Evolutionary conservation across 2,113 vertebrate genomes (phyloP), one percentile per base, ranked within the genome.

Genomic region (Pipa parva): DNA sequence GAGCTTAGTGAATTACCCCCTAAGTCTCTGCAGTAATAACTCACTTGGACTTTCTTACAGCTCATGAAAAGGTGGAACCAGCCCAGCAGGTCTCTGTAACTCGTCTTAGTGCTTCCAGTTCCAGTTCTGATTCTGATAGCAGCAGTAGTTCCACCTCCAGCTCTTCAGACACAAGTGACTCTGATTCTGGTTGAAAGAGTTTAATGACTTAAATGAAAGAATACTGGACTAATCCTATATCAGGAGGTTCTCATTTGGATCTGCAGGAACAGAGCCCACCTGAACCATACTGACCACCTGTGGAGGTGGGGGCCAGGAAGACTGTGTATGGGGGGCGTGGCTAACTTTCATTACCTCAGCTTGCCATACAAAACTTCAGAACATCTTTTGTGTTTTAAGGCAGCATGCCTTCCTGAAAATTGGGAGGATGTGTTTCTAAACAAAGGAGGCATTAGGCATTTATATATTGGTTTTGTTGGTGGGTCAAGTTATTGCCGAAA

Each of bases 81-180:
- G 88, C 92, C 5, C 78, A 86, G 4, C 84, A 91, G 56, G 83
- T 87, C 0, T 80, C 91, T 0, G 89, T 90, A 0, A 94, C 93
- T 0, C 92, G 93, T 0, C 91, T 97, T 78, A 96, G 93, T 3
- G 94, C 92, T 74, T 93, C 89, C 74, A 93, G 92, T 68, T 94
- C 92, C 72, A 93, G 92, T 71, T 94, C 92, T 0, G 92, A 91
- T 76, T 93, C 92, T 0, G 75, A 79, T 51, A 91, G 84, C 18
- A 89, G 89, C 0, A 89, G 87, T 3, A 90, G 90, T 7, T 95
- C 93, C 9, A 92, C 88, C 0, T 95, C 94, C 0, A 91, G 92
- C 0, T 95, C 94, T 51, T 96, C 93, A 0, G 94, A 97, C 81
- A 96, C 94, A 57, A 97, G 93, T 26, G 93, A 95, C 15, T 94